These are phyloP conservation scores for Chymomyza caudatula DNA, from an alignment of 2,888 invertebrate species.

Conservation along the genomic window DNA sequence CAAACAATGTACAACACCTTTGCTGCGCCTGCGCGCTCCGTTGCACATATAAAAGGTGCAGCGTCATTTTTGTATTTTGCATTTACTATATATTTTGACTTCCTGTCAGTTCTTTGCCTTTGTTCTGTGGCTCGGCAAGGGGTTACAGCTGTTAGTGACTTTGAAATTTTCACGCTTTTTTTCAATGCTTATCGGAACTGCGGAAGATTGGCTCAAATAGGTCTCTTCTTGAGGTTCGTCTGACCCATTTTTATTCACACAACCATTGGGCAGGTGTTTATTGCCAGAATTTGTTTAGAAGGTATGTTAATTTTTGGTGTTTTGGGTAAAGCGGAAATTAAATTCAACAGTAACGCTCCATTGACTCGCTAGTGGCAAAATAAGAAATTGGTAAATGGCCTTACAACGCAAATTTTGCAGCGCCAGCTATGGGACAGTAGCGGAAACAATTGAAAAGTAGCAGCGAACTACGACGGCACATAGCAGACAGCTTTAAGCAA, in stretches of 20 bases:
- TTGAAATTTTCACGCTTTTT: conserved; percentile 37
- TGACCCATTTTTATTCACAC: conserved; percentile 57
- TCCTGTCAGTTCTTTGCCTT: background rate
- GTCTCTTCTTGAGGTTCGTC: conserved; percentile 23
- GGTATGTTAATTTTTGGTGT: conserved; percentile 50
- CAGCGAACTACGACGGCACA: too few species aligned
- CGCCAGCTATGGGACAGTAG: too few species aligned
- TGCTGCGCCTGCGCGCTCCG: conserved; percentile 39
- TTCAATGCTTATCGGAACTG: conserved; percentile 54
- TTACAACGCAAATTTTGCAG: too few species aligned
- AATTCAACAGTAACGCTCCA: conserved; percentile 20
- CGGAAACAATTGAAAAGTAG: too few species aligned
- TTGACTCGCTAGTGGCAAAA: too few species aligned
- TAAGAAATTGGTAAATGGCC: too few species aligned
- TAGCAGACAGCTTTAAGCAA: too few species aligned
- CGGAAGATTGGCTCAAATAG: conserved; percentile 54
- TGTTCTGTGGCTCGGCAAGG: background rate
- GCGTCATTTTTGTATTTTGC: background rate
- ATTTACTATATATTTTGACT: background rate
- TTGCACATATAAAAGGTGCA: conserved; percentile 27
- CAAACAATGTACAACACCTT: conserved; percentile 34
- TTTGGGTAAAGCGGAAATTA: conserved; percentile 43
- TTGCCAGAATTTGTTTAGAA: conserved; percentile 18
- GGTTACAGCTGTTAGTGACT: conserved; percentile 3
- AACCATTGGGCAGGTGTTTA: conserved; percentile 47